These are phyloP conservation scores for Drosophila seclusa DNA, from an alignment of 2,888 invertebrate species.

Conservation along the genomic window DNA sequence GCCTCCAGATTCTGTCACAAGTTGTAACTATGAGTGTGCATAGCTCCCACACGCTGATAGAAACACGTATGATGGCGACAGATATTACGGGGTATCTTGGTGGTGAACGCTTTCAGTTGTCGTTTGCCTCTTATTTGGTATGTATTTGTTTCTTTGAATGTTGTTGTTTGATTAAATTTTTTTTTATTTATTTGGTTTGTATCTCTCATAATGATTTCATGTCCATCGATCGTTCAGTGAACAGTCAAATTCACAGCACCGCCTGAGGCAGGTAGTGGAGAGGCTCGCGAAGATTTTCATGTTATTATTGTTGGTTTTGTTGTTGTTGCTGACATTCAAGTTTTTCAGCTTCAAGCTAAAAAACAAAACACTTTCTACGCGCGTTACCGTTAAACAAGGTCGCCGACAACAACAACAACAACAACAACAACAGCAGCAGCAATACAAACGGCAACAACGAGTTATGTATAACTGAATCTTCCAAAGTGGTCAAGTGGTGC, in stretches of 20 bases:
- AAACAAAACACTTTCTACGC: slow-evolving; percentile 79
- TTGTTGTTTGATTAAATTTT: background rate
- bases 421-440: slow-evolving; percentile 22
- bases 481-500: slow-evolving; percentile 43
- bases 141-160: background rate
- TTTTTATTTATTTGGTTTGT: background rate
- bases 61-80: background rate
- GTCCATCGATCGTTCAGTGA: slow-evolving; percentile 56
- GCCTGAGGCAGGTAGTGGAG: slow-evolving; percentile 11
- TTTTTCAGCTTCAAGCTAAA: slow-evolving; percentile 59
- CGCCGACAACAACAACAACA: slow-evolving; percentile 56
- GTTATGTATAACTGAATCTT: slow-evolving; percentile 44
- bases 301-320: slow-evolving; percentile 21
- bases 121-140: background rate
- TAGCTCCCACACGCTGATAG: background rate
- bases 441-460: slow-evolving; percentile 26
- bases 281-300: slow-evolving; percentile 11
- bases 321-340: slow-evolving; percentile 64
- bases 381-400: slow-evolving; percentile 80
- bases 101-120: background rate
- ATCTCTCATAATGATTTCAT: slow-evolving; percentile 38
- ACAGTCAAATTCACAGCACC: slow-evolving; percentile 33
- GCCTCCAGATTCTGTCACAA: background rate
- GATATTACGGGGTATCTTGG: slow-evolving; percentile 16
- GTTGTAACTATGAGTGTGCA: background rate